phyloP scores from a whole-genome alignment of 2,888 invertebrate genomes.

The Taenaris catops region DNA sequence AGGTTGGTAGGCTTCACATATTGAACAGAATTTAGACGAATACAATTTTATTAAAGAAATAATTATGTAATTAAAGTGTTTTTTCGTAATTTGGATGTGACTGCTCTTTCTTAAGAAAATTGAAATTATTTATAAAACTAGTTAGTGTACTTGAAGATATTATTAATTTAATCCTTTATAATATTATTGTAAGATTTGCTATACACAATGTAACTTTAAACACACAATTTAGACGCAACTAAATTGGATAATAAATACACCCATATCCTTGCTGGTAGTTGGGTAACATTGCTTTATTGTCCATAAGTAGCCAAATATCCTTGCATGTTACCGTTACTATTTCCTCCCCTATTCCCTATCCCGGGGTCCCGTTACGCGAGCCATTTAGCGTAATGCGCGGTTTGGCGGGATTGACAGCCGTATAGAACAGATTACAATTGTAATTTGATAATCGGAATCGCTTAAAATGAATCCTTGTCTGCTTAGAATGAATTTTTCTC shows the following conservation, averaged over 20 bases:
- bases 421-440: slow-evolving; percentile 7
- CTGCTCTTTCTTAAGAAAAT: too few relatives aligned
- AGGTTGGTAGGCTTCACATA: too few relatives aligned
- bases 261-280: slow-evolving; percentile 49
- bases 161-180: too few relatives aligned
- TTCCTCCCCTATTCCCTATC: slow-evolving; percentile 48
- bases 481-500: too few relatives aligned
- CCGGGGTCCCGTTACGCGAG: slow-evolving; percentile 56
- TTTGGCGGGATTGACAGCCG: slow-evolving; percentile 69
- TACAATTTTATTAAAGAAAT: too few relatives aligned
- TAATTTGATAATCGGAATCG: slow-evolving; percentile 21
- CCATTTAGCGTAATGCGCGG: slow-evolving; percentile 77
- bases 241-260: slow-evolving; percentile 41
- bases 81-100: too few relatives aligned
- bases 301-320: slow-evolving; percentile 55
- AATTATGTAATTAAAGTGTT: too few relatives aligned
- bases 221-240: slow-evolving; percentile 21
- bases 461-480: too few relatives aligned
- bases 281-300: slow-evolving; percentile 67
- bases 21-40: too few relatives aligned
- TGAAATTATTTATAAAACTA: too few relatives aligned
- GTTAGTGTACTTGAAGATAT: too few relatives aligned
- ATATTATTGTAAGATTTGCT: too few relatives aligned
- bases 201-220: slow-evolving; percentile 2
- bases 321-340: slow-evolving; percentile 51